phyloP scores from a whole-genome alignment of 2,888 invertebrate species.

The Iphiclides podalirius region DNA sequence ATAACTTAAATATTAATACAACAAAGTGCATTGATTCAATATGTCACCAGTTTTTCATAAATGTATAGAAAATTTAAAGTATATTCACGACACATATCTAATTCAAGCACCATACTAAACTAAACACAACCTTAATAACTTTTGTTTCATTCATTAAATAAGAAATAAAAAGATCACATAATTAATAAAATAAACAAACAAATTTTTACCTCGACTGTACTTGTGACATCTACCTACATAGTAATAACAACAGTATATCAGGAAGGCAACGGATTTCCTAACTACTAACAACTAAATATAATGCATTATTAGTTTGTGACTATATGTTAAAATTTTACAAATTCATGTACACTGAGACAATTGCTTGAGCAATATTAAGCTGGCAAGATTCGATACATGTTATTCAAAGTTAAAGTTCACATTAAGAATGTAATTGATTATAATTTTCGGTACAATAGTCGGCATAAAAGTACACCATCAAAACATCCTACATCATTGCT shows the following conservation, averaged over 20 bases:
- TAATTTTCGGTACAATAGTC: too few relatives aligned
- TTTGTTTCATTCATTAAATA: not conserved
- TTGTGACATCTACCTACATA: conserved; percentile 8
- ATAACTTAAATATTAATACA: not conserved
- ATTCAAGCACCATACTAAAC: conserved; percentile 6
- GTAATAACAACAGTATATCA: not conserved
- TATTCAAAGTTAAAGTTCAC: too few relatives aligned
- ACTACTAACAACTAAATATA: conserved; percentile 7
- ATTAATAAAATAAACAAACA: not conserved
- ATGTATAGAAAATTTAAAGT: too few relatives aligned
- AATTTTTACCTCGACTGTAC: conserved; percentile 17
- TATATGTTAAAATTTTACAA: not conserved
- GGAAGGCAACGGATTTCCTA: conserved; percentile 1
- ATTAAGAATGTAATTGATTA: too few relatives aligned
- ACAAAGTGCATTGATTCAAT: too few relatives aligned
- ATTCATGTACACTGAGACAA: conserved; percentile 14
- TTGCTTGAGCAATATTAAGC: conserved; percentile 7
- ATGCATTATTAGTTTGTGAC: conserved; percentile 13
- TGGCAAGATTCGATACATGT: conserved; percentile 2
- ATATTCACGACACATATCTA: too few relatives aligned
- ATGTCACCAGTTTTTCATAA: too few relatives aligned
- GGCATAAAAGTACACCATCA: too few relatives aligned
- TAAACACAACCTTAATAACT: not conserved
- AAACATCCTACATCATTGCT: too few relatives aligned
- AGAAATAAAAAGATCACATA: not conserved